Base-by-base conservation (phyloP, 2,113 vertebrate genomes). In the Elaphurus davidianus region DNA sequence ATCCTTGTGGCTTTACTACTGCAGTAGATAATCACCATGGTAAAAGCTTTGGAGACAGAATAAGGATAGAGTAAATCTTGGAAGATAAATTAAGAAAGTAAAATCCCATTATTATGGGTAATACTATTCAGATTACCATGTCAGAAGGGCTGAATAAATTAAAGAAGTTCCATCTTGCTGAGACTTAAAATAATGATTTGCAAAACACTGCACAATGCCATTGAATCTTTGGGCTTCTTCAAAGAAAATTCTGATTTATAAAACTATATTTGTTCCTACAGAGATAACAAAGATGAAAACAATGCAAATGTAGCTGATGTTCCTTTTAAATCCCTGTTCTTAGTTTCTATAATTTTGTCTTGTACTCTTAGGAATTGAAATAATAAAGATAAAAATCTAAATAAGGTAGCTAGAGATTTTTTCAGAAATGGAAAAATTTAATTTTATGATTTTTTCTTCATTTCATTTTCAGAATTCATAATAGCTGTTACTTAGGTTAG, bases 101-200 rank as follows among this genome's bases (percentile, higher is more conserved):
- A 98, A 98, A 98, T 98, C 50, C 95, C 50, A 97, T 98, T 98
- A 92, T 97, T 98, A 90, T 94, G 90, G 71, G 74, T 97, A 98
- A 98, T 97, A 93, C 30, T 97, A 64, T 96, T 85, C 30, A 98
- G 87, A 97, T 97, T 97, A 96, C 62, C 14, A 79, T 93, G 88
- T 85, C 74, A 97, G 36, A 57, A 95, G 6, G 28, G 5, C 1
- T 96, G 79, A 97, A 97, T 97, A 97, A 97, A 95, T 98, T 98
- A 93, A 74, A 97, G 0, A 95, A 92, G 7, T 78, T 98, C 76
- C 43, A n/a, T 97, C 23, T 97, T 97, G 16, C 2, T 96, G 90
- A 97, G 97, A 94, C 11, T 60, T 78, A 84, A 98, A 97, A 94
- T 59, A 95, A 94, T 78, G 27, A 90, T 97, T 93, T 97, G 17